Percentiles rank a stretch among this genome's conserved stretches.
phyloP scores from a whole-genome alignment of 2,888 invertebrate genomes.

The Torymus tubicola region DNA sequence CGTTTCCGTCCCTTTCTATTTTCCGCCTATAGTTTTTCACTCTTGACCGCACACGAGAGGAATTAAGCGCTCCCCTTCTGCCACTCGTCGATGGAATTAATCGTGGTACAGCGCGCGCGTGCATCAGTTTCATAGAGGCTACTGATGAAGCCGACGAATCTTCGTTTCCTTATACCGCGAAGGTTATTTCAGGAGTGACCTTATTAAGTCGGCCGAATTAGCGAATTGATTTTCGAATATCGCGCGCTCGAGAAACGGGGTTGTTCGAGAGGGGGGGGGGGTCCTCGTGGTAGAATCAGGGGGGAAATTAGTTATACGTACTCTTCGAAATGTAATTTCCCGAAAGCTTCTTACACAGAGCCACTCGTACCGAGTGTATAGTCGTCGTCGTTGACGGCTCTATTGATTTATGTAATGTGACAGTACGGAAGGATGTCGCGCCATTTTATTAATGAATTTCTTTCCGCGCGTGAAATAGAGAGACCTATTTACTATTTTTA shows the following conservation, averaged over 20 bases:
- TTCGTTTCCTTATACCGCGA: not conserved
- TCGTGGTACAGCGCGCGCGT: not conserved
- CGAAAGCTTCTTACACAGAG: conserved; percentile 36
- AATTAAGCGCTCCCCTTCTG: not conserved
- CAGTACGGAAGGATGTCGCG: conserved; percentile 12
- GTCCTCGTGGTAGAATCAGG: not conserved
- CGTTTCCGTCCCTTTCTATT: not conserved
- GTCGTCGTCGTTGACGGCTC: not conserved
- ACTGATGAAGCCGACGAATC: conserved; percentile 10
- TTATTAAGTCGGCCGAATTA: conserved; percentile 47
- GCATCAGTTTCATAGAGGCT: conserved; percentile 28
- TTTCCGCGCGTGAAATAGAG: not conserved
- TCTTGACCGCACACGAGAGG: not conserved
- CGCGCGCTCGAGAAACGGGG: conserved; percentile 6
- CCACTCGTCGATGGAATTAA: conserved; percentile 35
- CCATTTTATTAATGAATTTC: conserved; percentile 33
- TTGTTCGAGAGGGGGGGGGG: not conserved
- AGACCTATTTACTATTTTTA: too few species aligned
- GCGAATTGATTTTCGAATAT: conserved; percentile 45
- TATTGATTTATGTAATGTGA: conserved; percentile 39
- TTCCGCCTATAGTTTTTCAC: not conserved
- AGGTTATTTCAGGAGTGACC: conserved; percentile 37
- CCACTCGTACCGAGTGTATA: not conserved
- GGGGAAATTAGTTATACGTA: conserved; percentile 37
- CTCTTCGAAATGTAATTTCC: conserved; percentile 34